These are phyloP conservation scores for Corticium candelabrum DNA, from an alignment of 37 sponge, comb jelly and placozoan genomes.

Conservation along the genomic window DNA sequence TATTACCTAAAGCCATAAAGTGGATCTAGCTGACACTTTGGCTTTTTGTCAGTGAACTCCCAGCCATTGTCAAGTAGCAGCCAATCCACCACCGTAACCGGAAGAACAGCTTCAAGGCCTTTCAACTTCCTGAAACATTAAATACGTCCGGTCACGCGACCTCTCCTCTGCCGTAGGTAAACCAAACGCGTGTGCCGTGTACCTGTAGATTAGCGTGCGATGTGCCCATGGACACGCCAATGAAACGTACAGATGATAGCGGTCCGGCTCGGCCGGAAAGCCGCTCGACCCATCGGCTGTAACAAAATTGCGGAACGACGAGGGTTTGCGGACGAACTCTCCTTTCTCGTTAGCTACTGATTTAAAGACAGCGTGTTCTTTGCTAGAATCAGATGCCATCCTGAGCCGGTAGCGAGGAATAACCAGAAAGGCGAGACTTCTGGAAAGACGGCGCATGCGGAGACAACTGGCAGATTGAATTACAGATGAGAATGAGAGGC, in stretches of 20 bases:
- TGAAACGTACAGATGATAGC: constrained; percentile 89
- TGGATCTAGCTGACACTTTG: constrained; percentile 51
- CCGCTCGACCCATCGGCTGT: constrained; percentile 33
- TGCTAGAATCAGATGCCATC: too few relatives aligned
- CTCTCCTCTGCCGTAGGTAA: too few relatives aligned
- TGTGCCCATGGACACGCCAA: constrained; percentile 90
- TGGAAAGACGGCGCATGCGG: too few relatives aligned
- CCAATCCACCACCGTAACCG: neutral
- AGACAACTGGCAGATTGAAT: too few relatives aligned
- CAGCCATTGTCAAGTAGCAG: neutral
- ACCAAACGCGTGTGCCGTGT: too few relatives aligned
- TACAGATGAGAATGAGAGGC: too few relatives aligned
- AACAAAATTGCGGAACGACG: constrained; percentile 51
- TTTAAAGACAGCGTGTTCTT: neutral
- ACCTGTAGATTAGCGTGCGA: constrained; percentile 51
- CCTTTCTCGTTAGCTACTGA: constrained; percentile 42
- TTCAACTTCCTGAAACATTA: neutral
- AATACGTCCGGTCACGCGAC: too few relatives aligned
- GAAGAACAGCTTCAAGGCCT: neutral
- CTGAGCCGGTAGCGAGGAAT: too few relatives aligned
- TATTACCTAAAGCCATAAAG: constrained; percentile 43
- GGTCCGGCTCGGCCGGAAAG: constrained; percentile 55
- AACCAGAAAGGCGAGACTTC: too few relatives aligned
- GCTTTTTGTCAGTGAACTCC: constrained; percentile 42
- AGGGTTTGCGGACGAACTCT: constrained; percentile 49